Evolutionary conservation across 2,797 vertebrate genomes (phyloP).

Genomic region (Cyprinodon diabolis): DNA sequence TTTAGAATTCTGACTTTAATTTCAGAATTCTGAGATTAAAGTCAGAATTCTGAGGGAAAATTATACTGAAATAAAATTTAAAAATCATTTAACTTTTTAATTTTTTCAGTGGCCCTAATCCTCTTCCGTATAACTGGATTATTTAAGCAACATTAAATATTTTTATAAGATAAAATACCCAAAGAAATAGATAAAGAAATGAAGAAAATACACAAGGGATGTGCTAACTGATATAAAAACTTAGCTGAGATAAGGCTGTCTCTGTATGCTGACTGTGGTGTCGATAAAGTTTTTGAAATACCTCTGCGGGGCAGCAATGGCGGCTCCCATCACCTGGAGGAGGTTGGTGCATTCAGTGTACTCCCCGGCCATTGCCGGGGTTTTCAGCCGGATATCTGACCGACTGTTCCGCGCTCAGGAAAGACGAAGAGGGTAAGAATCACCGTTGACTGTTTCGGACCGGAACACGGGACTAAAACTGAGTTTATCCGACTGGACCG

Average conservation of each 20-base stretch:
- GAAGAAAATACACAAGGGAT: too few species aligned
- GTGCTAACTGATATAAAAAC: not conserved
- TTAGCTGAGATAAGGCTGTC: not conserved
- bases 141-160: too few species aligned
- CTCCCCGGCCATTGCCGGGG: slow-evolving; percentile 76
- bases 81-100: too few species aligned
- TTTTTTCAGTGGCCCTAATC: too few species aligned
- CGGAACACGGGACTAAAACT: not conserved
- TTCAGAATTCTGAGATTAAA: too few species aligned
- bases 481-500: not conserved
- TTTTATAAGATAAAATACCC: too few species aligned
- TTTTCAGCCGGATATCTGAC: slow-evolving; percentile 78
- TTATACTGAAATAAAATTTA: too few species aligned
- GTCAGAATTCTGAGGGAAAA: too few species aligned
- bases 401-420: slow-evolving; percentile 76
- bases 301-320: slow-evolving; percentile 68
- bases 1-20: too few species aligned
- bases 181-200: too few species aligned
- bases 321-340: slow-evolving; percentile 83
- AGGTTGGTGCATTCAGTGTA: slow-evolving; percentile 76
- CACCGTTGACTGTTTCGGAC: not conserved
- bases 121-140: too few species aligned
- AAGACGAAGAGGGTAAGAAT: slow-evolving; percentile 79
- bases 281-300: slow-evolving; percentile 79
- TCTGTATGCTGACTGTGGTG: slow-evolving; percentile 8